These are phyloP conservation scores for Pinctada fucata DNA, from an alignment of 2,888 invertebrate species.

Conservation along the genomic window DNA sequence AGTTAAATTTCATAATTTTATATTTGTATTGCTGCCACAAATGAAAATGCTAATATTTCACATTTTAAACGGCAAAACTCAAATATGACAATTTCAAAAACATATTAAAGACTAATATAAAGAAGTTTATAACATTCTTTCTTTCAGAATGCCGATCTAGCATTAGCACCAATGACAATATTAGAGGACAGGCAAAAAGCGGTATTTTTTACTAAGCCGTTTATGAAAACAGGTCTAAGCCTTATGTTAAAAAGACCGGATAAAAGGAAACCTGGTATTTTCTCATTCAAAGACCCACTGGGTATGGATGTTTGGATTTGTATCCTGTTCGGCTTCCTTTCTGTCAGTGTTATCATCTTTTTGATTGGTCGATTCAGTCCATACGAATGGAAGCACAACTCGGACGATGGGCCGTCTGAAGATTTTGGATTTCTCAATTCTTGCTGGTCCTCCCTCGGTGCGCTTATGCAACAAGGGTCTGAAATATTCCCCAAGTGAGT, in stretches of 20 bases:
- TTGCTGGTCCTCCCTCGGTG: slow-evolving; percentile 97
- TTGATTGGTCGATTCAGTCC: slow-evolving; percentile 98
- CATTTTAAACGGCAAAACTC: no score
- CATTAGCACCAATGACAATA: slow-evolving; percentile 95
- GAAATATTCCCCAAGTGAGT: slow-evolving; percentile 95
- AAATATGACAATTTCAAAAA: no score
- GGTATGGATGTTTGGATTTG: slow-evolving; percentile 98
- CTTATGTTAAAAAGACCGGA: slow-evolving; percentile 95
- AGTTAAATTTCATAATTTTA: no score
- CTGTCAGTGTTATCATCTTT: slow-evolving; percentile 97
- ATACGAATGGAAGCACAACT: slow-evolving; percentile 91
- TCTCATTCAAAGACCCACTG: slow-evolving; percentile 97
- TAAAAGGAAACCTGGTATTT: slow-evolving; percentile 94
- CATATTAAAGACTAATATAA: no score
- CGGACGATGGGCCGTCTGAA: slow-evolving; percentile 62
- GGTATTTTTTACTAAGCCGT: slow-evolving; percentile 98
- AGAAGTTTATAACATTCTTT: background rate
- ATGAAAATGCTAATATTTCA: no score
- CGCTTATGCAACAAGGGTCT: slow-evolving; percentile 99
- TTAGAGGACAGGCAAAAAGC: slow-evolving; percentile 94
- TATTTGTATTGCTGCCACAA: no score
- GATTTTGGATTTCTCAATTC: slow-evolving; percentile 94
- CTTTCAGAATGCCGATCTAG: slow-evolving; percentile 90
- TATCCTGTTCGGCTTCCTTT: slow-evolving; percentile 91
- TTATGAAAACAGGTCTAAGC: slow-evolving; percentile 96